Evolutionary conservation across 2,888 invertebrate species (phyloP).

Genomic region (Meandrusa payeni): DNA sequence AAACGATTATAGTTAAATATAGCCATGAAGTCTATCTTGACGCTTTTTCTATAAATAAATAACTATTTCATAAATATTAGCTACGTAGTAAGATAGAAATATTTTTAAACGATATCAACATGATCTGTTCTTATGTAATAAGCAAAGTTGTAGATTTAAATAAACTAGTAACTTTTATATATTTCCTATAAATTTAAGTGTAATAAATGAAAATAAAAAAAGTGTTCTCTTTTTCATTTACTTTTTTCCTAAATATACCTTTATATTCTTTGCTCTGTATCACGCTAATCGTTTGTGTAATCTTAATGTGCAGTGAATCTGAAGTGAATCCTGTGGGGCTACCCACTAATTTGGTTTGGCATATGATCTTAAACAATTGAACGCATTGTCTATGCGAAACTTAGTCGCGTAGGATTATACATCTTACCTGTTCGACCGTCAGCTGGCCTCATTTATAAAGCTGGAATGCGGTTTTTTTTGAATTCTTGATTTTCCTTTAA

Average conservation of each 20-base stretch:
- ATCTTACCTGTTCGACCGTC: too few species aligned
- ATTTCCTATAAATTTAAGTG: conserved; percentile 19
- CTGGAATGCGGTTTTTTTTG: too few species aligned
- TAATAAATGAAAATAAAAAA: conserved; percentile 7
- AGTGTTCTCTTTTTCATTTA: neutral
- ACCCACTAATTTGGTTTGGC: too few species aligned
- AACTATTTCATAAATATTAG: neutral
- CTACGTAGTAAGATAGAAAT: neutral
- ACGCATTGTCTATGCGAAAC: too few species aligned
- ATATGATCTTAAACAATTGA: too few species aligned
- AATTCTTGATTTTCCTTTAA: too few species aligned
- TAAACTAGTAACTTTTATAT: conserved; percentile 9
- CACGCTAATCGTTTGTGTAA: too few species aligned
- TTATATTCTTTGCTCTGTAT: too few species aligned
- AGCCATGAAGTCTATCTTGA: conserved; percentile 22
- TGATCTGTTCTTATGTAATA: conserved; percentile 11
- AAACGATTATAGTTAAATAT: conserved; percentile 6
- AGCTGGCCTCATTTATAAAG: too few species aligned
- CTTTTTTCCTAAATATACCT: neutral
- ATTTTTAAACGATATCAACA: neutral
- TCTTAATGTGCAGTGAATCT: too few species aligned
- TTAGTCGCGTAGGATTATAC: too few species aligned
- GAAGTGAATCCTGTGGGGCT: too few species aligned
- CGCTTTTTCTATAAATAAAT: conserved; percentile 1
- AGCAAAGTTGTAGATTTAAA: conserved; percentile 1